Evolutionary conservation across 2,797 vertebrate genomes (phyloP).

Genomic region (Petrocephalus sullivani): DNA sequence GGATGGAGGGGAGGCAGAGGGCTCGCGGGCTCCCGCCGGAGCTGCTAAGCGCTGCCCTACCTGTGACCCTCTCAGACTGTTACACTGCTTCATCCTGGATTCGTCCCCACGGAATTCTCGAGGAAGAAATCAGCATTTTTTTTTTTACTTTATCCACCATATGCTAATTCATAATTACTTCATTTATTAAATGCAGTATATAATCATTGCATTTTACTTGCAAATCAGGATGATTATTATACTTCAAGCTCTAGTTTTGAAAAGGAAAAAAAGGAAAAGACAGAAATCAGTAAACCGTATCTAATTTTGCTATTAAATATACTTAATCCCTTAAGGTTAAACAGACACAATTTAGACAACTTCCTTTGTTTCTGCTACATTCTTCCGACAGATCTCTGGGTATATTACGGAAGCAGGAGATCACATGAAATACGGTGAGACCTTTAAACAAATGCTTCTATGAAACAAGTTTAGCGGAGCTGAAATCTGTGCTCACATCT

Average conservation of each 20-base stretch:
- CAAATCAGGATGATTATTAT: neutral
- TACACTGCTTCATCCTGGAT: neutral
- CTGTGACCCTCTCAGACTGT: neutral
- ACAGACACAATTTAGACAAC: neutral
- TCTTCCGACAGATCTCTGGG: neutral
- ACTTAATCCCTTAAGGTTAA: neutral
- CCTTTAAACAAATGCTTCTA: neutral
- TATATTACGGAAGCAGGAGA: neutral
- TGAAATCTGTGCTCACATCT: neutral
- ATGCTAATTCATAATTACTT: neutral
- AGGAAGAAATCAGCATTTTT: neutral
- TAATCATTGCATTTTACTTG: neutral
- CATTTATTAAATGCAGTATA: neutral
- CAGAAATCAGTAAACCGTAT: neutral
- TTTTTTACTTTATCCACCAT: neutral
- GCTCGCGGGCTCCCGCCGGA: neutral
- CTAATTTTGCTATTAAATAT: neutral
- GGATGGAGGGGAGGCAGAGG: neutral
- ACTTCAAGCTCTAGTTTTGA: neutral
- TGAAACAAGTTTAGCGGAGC: neutral
- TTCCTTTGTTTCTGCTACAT: neutral
- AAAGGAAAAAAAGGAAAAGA: neutral
- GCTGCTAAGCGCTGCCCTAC: neutral
- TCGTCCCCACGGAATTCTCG: neutral
- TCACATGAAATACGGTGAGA: neutral